Base-by-base conservation (phyloP, 1,140 invertebrate species). In the Drosophila navojoa region DNA sequence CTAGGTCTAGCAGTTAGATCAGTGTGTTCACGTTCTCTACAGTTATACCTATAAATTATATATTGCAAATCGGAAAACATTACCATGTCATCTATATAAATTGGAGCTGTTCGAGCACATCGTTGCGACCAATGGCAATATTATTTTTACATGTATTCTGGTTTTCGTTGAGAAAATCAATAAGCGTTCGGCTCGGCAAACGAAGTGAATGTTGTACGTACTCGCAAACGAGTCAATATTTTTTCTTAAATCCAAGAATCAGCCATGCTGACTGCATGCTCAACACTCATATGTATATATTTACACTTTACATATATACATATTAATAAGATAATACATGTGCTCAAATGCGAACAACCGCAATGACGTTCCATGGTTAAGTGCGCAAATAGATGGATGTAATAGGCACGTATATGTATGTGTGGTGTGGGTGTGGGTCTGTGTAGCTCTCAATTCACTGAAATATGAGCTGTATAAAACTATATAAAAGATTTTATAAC, bases 131-230 rank as follows among this genome's bases (percentile, higher is more conserved):
- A 4, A 6, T 7, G 9, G 32, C 32, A n/a, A 44, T 44, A 1
- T 40, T 40, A 1, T 42, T 42, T 45, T 9, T 45, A 16, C 35
- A 44, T 45, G 62, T 74, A 50, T 60, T 16, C 53, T 40, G 54
- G 42, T 58, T 49, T 27, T 7, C 4, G 38, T n/a, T 50, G 55
- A 38, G 68, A 76, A 76, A 76, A 76, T 76, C 74, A 72, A 76
- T 76, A 76, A 72, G 19, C 29, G 73, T 40, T 69, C 72, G 60
- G 55, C 10, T 22, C 15, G 47, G 42, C 35, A 25, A 44, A 44
- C 59, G 27, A 49, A 35, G 9, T 35, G 11, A 6, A 35, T 22
- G 10, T 49, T 29, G 27, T 29, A 29, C 5, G 45, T 22, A 49
- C 45, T 32, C 29, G 52, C 52, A 55, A 35, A 7, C 50, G 35